Percentiles rank a stretch among this genome's conserved stretches.
Conservation (phyloP, 2,888 invertebrate genomes). For the Flexamia atlantica region DNA sequence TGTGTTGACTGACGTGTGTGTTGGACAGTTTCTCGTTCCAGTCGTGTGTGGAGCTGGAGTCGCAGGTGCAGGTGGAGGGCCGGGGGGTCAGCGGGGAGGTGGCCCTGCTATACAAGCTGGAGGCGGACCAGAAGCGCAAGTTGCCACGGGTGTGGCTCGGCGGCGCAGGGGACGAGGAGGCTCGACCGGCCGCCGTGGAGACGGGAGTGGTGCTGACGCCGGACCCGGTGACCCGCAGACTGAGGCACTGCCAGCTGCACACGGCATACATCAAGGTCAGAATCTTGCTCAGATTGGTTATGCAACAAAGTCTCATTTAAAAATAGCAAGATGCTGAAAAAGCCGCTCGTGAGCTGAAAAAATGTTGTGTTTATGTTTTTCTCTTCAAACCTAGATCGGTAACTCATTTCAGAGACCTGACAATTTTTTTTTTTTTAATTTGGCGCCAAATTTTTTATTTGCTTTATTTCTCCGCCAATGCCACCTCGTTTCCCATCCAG, state of each 20-base stretch:
- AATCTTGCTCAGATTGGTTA: too few relatives aligned
- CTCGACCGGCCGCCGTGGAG: conserved; percentile 70
- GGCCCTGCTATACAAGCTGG: conserved; percentile 85
- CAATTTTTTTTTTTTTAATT: too few relatives aligned
- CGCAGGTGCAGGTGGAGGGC: conserved; percentile 74
- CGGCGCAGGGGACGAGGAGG: conserved; percentile 66
- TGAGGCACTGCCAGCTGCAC: conserved; percentile 84
- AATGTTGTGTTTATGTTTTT: too few relatives aligned
- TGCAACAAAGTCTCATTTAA: too few relatives aligned
- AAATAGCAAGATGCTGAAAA: too few relatives aligned
- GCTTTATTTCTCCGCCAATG: too few relatives aligned
- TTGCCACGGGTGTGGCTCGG: conserved; percentile 90
- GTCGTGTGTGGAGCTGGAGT: conserved; percentile 89
- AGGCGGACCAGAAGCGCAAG: conserved; percentile 88
- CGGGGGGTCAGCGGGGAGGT: conserved; percentile 73
- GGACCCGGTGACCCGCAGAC: conserved; percentile 70
- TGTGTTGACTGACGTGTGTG: too few relatives aligned
- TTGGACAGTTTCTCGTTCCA: conserved; percentile 85
- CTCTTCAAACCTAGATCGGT: too few relatives aligned
- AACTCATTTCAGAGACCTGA: too few relatives aligned
- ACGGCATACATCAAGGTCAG: conserved; percentile 87
- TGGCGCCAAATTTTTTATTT: too few relatives aligned
- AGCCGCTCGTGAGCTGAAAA: too few relatives aligned
- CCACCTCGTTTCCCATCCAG: too few relatives aligned
- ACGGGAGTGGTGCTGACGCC: conserved; percentile 71